A percentile compares a stretch with the other conserved stretches of the same genome.
These are phyloP conservation scores for Dermochelys coriacea DNA, from an alignment of 2,797 vertebrate species.

Conservation along the genomic window DNA sequence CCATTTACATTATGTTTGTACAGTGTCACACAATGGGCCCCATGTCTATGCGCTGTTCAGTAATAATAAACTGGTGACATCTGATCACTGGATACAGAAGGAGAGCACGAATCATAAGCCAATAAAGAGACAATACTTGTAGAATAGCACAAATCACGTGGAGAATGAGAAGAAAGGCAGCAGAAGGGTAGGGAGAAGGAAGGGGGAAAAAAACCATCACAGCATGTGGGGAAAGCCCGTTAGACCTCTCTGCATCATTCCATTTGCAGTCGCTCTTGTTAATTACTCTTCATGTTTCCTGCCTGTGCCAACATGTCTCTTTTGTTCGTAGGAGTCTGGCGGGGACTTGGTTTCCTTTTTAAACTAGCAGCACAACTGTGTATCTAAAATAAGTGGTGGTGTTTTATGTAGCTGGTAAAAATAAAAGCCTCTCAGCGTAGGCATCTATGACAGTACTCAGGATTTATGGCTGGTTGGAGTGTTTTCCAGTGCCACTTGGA, in stretches of 20 bases:
- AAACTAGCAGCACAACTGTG: neutral
- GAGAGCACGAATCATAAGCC: neutral
- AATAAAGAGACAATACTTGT: neutral
- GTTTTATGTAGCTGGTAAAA: constrained; percentile 61
- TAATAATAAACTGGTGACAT: neutral
- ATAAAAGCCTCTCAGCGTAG: constrained; percentile 37
- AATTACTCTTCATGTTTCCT: neutral
- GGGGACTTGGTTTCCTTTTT: constrained; percentile 22
- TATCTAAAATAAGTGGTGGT: constrained; percentile 32
- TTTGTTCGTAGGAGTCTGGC: neutral
- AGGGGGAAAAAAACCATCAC: neutral
- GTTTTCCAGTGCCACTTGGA: constrained; percentile 63
- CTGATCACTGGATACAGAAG: neutral
- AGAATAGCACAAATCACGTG: neutral
- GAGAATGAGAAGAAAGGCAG: neutral
- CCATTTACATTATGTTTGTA: neutral
- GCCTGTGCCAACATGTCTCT: neutral
- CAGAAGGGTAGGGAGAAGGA: neutral
- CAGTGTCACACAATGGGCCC: neutral
- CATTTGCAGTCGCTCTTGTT: neutral
- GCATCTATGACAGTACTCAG: constrained; percentile 39
- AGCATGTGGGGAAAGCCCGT: accelerated
- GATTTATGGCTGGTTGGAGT: constrained; percentile 52
- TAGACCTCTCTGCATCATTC: accelerated
- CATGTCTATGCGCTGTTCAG: neutral